Conservation (phyloP, 1,140 invertebrate species). For the Zaprionus camerounensis region DNA sequence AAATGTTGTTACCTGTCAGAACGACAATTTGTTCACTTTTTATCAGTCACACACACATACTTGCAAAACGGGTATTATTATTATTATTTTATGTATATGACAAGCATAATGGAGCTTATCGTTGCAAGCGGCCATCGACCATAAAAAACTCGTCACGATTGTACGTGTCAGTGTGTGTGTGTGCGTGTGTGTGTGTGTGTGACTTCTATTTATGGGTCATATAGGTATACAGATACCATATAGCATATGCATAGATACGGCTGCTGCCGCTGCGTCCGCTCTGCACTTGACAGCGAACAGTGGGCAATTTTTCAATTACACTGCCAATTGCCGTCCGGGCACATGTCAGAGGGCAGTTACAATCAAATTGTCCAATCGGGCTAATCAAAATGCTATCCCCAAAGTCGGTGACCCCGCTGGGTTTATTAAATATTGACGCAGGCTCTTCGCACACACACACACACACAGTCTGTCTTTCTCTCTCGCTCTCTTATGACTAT, state of each 20-base stretch:
- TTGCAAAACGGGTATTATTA: constrained; percentile 45
- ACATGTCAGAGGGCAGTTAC: constrained; percentile 58
- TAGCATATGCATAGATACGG: neutral
- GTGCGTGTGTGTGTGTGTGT: constrained; percentile 9
- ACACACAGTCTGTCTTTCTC: neutral
- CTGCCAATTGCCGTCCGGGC: constrained; percentile 31
- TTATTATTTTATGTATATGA: constrained; percentile 49
- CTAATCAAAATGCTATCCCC: constrained; percentile 57
- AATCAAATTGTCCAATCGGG: constrained; percentile 8
- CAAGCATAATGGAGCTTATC: constrained; percentile 57
- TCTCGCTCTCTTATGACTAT: constrained; percentile 11
- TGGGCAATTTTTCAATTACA: constrained; percentile 72
- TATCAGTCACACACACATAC: constrained; percentile 48
- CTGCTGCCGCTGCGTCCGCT: constrained; percentile 19
- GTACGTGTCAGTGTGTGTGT: constrained; percentile 18
- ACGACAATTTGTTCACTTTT: constrained; percentile 53
- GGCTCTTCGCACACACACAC: neutral
- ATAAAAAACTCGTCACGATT: constrained; percentile 49
- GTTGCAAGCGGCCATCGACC: constrained; percentile 23
- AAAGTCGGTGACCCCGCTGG: constrained; percentile 54
- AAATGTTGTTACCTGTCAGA: constrained; percentile 33
- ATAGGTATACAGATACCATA: neutral
- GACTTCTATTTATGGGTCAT: constrained; percentile 46
- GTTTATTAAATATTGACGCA: constrained; percentile 58
- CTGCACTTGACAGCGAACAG: constrained; percentile 52